Conservation (phyloP, 2,888 invertebrate species). For the Miltochrista miniata region DNA sequence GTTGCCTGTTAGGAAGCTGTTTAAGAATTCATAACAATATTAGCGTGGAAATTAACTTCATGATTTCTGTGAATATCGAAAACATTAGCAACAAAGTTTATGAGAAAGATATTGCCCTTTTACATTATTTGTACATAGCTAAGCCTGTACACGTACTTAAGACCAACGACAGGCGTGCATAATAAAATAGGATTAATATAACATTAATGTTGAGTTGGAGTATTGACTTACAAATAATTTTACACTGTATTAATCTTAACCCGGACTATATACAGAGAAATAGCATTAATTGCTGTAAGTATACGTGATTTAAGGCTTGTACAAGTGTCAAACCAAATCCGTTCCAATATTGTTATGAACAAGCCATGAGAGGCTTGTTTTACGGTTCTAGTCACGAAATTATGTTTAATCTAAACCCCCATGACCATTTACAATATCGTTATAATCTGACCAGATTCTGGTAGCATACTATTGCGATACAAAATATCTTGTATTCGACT, state of each 20-base stretch:
- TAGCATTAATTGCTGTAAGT: slow-evolving; percentile 30
- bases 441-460: too few relatives aligned
- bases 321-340: slow-evolving; percentile 22
- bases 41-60: slow-evolving; percentile 60
- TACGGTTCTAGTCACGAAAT: slow-evolving; percentile 22
- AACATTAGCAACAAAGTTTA: slow-evolving; percentile 59
- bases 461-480: too few relatives aligned
- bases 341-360: slow-evolving; percentile 22
- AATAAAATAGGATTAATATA: slow-evolving; percentile 33
- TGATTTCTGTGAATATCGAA: slow-evolving; percentile 60
- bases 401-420: slow-evolving; percentile 18
- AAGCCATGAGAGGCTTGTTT: slow-evolving; percentile 17
- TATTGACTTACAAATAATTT: slow-evolving; percentile 16
- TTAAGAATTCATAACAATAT: slow-evolving; percentile 60
- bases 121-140: slow-evolving; percentile 34
- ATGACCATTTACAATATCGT: too few relatives aligned
- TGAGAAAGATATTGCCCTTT: slow-evolving; percentile 49
- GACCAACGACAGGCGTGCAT: slow-evolving; percentile 18
- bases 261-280: slow-evolving; percentile 18
- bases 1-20: slow-evolving; percentile 63
- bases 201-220: slow-evolving; percentile 28
- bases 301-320: slow-evolving; percentile 26
- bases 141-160: slow-evolving; percentile 11
- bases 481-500: too few relatives aligned
- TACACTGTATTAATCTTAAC: slow-evolving; percentile 16